These are phyloP conservation scores for Saguinus oedipus DNA, from an alignment of 2,797 vertebrate genomes.

Conservation along the genomic window DNA sequence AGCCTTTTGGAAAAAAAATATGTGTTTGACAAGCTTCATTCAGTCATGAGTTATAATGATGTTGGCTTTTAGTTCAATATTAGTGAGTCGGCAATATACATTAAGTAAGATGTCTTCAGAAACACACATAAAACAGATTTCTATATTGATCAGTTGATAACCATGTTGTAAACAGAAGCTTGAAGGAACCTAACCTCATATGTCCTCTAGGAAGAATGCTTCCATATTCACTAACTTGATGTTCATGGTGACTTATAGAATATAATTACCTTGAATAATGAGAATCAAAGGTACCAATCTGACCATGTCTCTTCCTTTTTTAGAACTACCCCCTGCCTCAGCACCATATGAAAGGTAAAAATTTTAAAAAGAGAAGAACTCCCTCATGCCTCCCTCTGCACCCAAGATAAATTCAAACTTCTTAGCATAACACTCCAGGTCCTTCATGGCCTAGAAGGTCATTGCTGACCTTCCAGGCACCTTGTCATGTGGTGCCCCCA, in stretches of 20 bases:
- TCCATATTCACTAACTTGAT: not conserved
- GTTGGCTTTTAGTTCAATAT: not conserved
- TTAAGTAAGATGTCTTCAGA: conserved; percentile 5
- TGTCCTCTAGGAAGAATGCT: not conserved
- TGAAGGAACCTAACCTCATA: not conserved
- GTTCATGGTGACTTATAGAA: not conserved
- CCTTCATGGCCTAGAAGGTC: not conserved
- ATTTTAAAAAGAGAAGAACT: not conserved
- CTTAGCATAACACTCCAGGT: not conserved
- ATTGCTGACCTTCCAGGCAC: not conserved
- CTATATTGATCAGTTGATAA: not conserved
- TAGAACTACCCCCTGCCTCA: not conserved
- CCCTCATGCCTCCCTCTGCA: not conserved
- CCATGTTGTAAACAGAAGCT: not conserved
- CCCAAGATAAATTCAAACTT: not conserved
- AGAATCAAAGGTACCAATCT: not conserved
- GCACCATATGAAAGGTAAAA: not conserved
- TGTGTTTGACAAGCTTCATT: not conserved
- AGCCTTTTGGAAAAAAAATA: not conserved
- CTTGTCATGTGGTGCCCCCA: not conserved
- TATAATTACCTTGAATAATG: not conserved
- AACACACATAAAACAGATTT: not conserved
- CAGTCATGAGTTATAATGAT: rapidly evolving
- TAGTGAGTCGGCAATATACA: not conserved
- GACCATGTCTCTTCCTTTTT: not conserved